phyloP scores from a whole-genome alignment of 2,888 invertebrate genomes.

The Polietes domitor region DNA sequence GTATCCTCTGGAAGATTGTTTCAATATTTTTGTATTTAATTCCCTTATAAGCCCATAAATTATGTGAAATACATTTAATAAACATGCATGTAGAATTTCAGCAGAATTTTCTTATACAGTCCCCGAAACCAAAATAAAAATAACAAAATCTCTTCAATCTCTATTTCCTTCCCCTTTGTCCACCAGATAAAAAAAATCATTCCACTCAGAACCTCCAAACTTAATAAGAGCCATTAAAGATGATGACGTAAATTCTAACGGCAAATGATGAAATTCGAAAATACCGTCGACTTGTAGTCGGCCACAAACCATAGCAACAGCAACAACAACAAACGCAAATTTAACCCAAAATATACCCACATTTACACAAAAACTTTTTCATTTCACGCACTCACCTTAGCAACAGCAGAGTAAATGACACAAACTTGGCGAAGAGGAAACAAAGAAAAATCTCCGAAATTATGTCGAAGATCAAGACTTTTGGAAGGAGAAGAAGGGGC shows the following conservation, averaged over 20 bases:
- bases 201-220: neutral
- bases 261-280: conserved; percentile 69
- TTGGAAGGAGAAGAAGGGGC: no score
- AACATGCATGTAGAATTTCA: neutral
- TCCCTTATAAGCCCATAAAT: no score
- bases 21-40: no score
- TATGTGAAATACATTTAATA: no score
- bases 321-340: conserved; percentile 22
- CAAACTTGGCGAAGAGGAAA: conserved; percentile 8
- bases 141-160: conserved; percentile 30
- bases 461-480: neutral
- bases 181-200: conserved; percentile 5
- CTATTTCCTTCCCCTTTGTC: conserved; percentile 21
- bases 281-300: neutral
- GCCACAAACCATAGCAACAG: conserved; percentile 56
- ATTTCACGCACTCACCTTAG: conserved; percentile 18
- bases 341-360: conserved; percentile 4
- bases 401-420: conserved; percentile 44
- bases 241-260: conserved; percentile 76
- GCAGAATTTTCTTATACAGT: conserved; percentile 31
- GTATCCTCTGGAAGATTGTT: no score
- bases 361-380: conserved; percentile 14
- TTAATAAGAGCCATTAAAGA: conserved; percentile 70
- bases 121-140: neutral
- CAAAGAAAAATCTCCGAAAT: neutral